Conservation (phyloP, 2,888 invertebrate species). For the Ennomos fuscantarius region DNA sequence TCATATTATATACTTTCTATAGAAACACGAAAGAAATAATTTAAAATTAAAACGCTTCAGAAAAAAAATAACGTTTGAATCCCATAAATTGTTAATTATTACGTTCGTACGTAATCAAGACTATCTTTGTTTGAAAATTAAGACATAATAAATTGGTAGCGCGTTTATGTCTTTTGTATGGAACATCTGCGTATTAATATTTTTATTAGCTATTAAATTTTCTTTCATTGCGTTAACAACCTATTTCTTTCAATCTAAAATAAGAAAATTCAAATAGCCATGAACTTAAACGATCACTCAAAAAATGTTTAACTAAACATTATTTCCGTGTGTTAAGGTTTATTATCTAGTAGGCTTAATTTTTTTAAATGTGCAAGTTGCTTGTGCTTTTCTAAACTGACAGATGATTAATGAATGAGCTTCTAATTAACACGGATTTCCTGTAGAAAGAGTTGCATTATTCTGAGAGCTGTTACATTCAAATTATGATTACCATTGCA, state of each 20-base stretch:
- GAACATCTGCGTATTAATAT: no score
- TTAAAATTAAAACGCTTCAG: no score
- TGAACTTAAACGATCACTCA: neutral
- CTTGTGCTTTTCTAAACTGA: conserved; percentile 31
- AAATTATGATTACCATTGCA: conserved; percentile 21
- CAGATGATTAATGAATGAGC: conserved; percentile 51
- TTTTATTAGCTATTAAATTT: conserved; percentile 5
- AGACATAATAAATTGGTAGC: no score
- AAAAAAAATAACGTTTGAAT: no score
- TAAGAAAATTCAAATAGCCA: conserved; percentile 6
- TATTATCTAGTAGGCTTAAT: neutral
- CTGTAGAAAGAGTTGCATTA: conserved; percentile 49
- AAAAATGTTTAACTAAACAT: neutral
- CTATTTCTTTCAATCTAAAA: conserved; percentile 17
- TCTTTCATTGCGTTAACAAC: conserved; percentile 13
- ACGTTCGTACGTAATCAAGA: no score
- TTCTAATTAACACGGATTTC: conserved; percentile 55
- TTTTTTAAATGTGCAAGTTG: conserved; percentile 25
- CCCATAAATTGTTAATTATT: no score
- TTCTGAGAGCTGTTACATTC: conserved; percentile 19
- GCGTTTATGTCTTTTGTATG: conserved; percentile 17
- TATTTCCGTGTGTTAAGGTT: conserved; percentile 5
- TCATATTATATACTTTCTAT: no score
- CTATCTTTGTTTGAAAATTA: no score
- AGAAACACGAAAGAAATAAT: no score